Base-by-base conservation (phyloP, 2,797 vertebrate genomes). In the Dromococcyx pavoninus region DNA sequence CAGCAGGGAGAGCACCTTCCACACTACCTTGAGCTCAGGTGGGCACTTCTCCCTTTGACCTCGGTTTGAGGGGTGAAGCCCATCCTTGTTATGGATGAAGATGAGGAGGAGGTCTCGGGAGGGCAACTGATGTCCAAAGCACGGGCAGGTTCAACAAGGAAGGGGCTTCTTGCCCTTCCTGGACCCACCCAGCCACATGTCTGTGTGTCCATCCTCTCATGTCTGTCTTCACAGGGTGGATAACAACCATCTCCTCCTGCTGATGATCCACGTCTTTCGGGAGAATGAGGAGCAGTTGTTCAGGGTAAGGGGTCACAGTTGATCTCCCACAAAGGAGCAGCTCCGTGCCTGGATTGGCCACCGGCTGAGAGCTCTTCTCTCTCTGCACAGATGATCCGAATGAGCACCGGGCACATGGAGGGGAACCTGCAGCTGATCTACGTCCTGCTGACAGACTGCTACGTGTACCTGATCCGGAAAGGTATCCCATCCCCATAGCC, bases 351-450 rank as follows among this genome's bases (percentile, higher is more conserved):
- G 21, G 30, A 2, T 27, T 9, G 3, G 27, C 48, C 4, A 1
- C 0, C 13, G 35, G 24, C 91, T 93, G 35, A 92, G 73, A 27
- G 39, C 85, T 91, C 35, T 73, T 78, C 53, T 30, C 22, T 75
- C n/a, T 76, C 86, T 48, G 10, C 83, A 7, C 96, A 99, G 99
- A 99, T 99, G 99, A 94, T 99, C 96, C 98, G 98, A 81, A 99
- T 99, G 99, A 99, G 99, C 94, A 99, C 99, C 0, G 99, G 99
- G 56, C 99, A 99, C 93, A 99, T 99, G 99, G 99, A 99, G 89
- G 99, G 99, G 4, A 99, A 99, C 96, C 97, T 99, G 81, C 99
- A 99, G 97, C 98, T 99, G 19, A 98, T 99, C 54, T 99, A 98
- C 4, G 97, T 99, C 96, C 98, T 99, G 91, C 98, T 99, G 89